These are phyloP conservation scores for Ephialtes manifestator DNA, from an alignment of 2,888 invertebrate genomes.

Conservation along the genomic window DNA sequence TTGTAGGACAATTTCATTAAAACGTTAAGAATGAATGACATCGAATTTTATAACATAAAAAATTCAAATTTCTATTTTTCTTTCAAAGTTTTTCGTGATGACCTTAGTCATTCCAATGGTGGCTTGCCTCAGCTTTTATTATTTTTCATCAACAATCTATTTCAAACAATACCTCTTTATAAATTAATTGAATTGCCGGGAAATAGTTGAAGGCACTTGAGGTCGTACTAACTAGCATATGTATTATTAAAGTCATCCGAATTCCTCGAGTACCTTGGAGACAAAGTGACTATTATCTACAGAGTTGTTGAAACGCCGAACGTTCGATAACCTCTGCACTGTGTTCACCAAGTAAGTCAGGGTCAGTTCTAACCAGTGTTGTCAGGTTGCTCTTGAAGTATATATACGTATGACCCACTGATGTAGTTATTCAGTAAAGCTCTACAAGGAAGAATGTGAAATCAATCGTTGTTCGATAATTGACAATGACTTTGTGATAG, in stretches of 20 bases:
- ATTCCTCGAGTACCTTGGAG: background rate
- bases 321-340: conserved; percentile 65
- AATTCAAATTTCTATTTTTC: no score
- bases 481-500: conserved; percentile 43
- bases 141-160: background rate
- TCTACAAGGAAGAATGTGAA: background rate
- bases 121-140: no score
- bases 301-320: conserved; percentile 20
- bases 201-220: background rate
- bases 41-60: no score
- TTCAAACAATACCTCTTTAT: background rate
- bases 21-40: no score
- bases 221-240: background rate
- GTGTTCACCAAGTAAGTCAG: conserved; percentile 63
- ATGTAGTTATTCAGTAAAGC: background rate
- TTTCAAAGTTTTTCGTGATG: no score
- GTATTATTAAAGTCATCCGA: background rate
- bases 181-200: background rate
- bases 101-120: no score
- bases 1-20: no score
- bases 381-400: conserved; percentile 21
- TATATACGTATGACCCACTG: conserved; percentile 49
- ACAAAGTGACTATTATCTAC: conserved; percentile 30
- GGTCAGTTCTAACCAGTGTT: conserved; percentile 61
- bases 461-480: conserved; percentile 30